Conservation (phyloP, 1,140 invertebrate genomes). For the Aphelenchoides avenae region DNA sequence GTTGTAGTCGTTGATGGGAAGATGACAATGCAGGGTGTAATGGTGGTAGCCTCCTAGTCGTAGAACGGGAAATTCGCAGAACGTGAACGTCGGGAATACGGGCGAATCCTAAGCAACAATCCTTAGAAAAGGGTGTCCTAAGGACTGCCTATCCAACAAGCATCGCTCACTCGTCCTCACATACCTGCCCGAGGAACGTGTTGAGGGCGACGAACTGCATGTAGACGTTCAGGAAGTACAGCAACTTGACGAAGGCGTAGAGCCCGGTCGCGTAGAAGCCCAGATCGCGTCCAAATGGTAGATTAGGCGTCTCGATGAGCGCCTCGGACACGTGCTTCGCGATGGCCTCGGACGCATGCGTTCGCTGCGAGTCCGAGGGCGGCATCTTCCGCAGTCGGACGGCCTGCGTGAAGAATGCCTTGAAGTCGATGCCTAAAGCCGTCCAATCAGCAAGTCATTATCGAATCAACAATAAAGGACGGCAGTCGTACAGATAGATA, state of each 20-base stretch:
- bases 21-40: conserved; percentile 3
- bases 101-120: background rate
- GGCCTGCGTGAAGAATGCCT: background rate
- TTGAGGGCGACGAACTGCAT: background rate
- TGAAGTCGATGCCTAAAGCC: conserved; percentile 1
- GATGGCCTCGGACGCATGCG: background rate
- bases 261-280: background rate
- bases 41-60: background rate
- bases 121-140: background rate
- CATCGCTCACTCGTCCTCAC: too few relatives aligned
- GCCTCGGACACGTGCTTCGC: background rate
- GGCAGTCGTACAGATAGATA: too few relatives aligned
- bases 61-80: background rate
- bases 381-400: background rate
- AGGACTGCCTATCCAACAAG: too few relatives aligned
- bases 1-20: background rate
- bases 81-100: background rate
- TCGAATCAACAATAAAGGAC: too few relatives aligned
- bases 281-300: background rate
- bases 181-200: background rate
- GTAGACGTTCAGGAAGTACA: background rate
- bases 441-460: too few relatives aligned
- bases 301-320: background rate
- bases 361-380: background rate
- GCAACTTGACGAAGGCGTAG: background rate